Base-by-base conservation (phyloP, 2,113 vertebrate genomes). In the Cynocephalus volans region DNA sequence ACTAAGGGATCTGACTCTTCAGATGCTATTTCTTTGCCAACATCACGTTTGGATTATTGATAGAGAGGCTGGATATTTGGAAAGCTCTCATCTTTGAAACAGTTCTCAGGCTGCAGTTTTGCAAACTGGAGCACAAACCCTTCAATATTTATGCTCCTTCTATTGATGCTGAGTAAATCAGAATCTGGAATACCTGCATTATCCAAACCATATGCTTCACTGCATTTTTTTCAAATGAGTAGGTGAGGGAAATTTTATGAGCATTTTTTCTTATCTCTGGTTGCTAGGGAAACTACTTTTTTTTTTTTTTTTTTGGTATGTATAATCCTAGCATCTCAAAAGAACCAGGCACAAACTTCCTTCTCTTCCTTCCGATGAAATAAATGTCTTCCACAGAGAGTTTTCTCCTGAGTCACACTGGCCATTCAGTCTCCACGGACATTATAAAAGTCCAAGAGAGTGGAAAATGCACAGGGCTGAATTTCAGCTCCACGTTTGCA, bases 211-310 rank as follows among this genome's bases (percentile, higher is more conserved):
- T 98, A 98, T 98, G 98, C 97, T 95, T 96, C 96, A 14, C 48
- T 18, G 94, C 93, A 41, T 94, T 96, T 86, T 82, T n/a, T 41
- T 82, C 90, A 97, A 97, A 93, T 7, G 91, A 96, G 96, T 91
- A 95, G 96, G 95, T 98, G 97, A 98, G 86, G 72, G 67, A 96
- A 96, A 83, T 64, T 64, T 96, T 93, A 95, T 6, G 91, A 97
- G 98, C 84, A 60, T 24, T 84, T 94, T 83, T 92, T 90, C 95
- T 58, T 89, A 73, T 52, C 79, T 98, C 96, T 91, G 95, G 97
- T 98, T 98, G 98, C 98, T 92, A 98, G 90, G 98, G 98, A 97
- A 98, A 98, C 98, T 70, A 81, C 54, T 95, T 91, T 62, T 62
- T 69, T 93, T 69, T 88, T 95, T 95, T 95, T 87, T n/a, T 85